Base-by-base conservation (phyloP, 1,140 invertebrate genomes). In the Argopecten irradians region DNA sequence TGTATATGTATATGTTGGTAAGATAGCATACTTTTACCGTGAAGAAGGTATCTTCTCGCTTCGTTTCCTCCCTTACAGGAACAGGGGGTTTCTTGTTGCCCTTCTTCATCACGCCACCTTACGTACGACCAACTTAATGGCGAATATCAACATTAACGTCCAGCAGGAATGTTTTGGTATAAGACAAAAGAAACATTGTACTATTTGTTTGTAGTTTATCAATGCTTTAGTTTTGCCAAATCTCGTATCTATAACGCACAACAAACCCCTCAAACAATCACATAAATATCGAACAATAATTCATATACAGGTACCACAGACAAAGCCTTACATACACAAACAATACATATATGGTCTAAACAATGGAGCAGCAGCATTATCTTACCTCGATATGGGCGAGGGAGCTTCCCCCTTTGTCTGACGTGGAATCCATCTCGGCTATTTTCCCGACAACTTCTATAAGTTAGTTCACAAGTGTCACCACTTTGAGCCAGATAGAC, bases 141-240 rank as follows among this genome's bases (percentile, higher is more conserved):
- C 22, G n/a, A 71, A 22, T n/a, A 28, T 22, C 14, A 0, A n/a
- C 19, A n/a, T 71, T 28, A 28, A 71, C n/a, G 43, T 5, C 22
- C 22, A 71, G 14, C 22, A 71, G 14, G 55, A 71, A 71, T 71
- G 55, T 71, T 71, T 71, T 28, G 55, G 11, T 71, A 71, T 71
- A 71, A 28, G 5, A 71, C 55, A 71, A 71, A 28, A 71, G 55
- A 71, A 71, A 28, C 55, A 71, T 71, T 71, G 55, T 71, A 71
- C 55, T 71, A 28, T 71, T 71, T 71, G 55, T 71, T 71, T 71
- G 55, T 71, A 71, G 28, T 71, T 71, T 71, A 71, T 71, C 55
- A 71, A 71, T n/a, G 55, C 28, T n/a, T n/a, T n/a, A 71, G n/a
- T 71, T 71, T 22, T 71, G 55, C 55, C 55, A 71, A 71, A 71